Conservation (phyloP, 30 jellyfish, hydroid and myxozoan genomes). For the Aurelia aurita region DNA sequence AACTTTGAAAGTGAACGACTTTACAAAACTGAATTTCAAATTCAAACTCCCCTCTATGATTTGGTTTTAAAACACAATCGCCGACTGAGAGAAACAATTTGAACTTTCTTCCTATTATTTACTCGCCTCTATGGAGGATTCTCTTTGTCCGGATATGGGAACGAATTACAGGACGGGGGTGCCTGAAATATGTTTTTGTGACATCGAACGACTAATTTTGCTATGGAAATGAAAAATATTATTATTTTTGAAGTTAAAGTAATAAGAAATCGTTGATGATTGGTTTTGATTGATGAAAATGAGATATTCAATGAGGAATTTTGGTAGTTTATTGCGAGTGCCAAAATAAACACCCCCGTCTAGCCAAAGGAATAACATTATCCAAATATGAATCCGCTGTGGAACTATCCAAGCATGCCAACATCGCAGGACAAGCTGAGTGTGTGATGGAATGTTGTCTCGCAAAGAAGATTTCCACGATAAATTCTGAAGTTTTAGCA, state of each 20-base stretch:
- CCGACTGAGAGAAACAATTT: slow-evolving; percentile 64
- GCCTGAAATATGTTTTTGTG: no score
- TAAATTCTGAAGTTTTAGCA: slow-evolving; percentile 30
- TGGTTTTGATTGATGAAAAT: not conserved
- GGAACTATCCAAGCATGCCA: slow-evolving; percentile 82
- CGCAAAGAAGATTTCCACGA: slow-evolving; percentile 33
- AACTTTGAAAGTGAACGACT: not conserved
- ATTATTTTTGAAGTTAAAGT: no score
- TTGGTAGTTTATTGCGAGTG: slow-evolving; percentile 21
- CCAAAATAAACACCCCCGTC: slow-evolving; percentile 51
- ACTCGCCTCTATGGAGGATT: slow-evolving; percentile 31
- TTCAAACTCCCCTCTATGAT: slow-evolving; percentile 43
- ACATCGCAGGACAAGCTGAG: slow-evolving; percentile 54
- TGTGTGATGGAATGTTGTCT: slow-evolving; percentile 50
- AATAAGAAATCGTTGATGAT: no score
- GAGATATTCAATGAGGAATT: not conserved
- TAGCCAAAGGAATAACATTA: slow-evolving; percentile 46
- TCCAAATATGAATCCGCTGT: slow-evolving; percentile 75
- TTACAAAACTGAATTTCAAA: not conserved
- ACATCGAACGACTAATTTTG: no score
- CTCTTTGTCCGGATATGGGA: slow-evolving; percentile 52
- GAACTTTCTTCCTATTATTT: slow-evolving; percentile 31
- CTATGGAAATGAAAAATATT: no score
- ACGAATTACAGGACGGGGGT: slow-evolving; percentile 15
- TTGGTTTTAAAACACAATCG: slow-evolving; percentile 23